phyloP scores from a whole-genome alignment of 2,797 vertebrate species.

The Brotogeris chrysoptera region DNA sequence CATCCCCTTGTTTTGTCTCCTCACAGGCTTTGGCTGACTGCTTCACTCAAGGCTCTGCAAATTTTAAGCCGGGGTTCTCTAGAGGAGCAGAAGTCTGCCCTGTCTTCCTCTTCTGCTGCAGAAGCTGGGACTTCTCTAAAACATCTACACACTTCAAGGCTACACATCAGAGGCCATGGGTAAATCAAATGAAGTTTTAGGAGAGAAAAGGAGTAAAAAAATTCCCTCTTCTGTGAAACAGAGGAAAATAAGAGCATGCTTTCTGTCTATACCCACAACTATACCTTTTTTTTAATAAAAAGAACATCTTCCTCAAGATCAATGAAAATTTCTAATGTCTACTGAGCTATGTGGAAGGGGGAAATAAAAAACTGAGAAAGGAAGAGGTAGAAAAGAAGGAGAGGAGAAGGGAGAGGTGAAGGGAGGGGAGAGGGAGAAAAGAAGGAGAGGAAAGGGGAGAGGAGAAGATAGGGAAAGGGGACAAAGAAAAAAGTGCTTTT shows the following conservation, averaged over 20 bases:
- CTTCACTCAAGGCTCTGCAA: not conserved
- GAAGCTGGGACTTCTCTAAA: not conserved
- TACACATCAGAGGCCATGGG: not conserved
- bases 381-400: accelerated
- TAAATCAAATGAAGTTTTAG: not conserved
- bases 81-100: not conserved
- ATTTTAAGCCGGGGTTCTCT: not conserved
- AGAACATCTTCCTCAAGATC: not conserved
- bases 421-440: accelerated
- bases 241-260: not conserved
- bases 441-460: too few species aligned
- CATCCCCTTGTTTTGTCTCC: not conserved
- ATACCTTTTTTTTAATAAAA: not conserved
- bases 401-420: accelerated
- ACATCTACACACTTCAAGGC: not conserved
- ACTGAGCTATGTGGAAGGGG: not conserved
- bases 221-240: not conserved
- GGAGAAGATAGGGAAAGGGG: not conserved
- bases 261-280: not conserved
- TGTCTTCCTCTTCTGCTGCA: not conserved
- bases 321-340: not conserved
- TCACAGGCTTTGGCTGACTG: accelerated
- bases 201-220: not conserved
- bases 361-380: not conserved
- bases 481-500: not conserved